Conservation (phyloP, 1,140 invertebrate genomes). For the Hestina assimilis region DNA sequence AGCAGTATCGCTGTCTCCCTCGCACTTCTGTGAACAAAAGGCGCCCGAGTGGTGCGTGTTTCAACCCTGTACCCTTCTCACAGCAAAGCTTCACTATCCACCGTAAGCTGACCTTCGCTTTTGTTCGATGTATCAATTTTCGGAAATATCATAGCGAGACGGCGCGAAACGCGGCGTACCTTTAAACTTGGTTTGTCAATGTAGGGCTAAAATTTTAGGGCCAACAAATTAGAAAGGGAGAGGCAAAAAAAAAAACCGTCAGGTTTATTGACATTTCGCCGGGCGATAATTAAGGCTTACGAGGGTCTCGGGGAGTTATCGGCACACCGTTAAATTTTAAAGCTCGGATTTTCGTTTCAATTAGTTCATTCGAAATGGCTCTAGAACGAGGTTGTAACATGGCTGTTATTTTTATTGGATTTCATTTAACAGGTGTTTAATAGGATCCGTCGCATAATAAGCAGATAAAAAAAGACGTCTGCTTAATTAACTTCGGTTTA, state of each 20-base stretch:
- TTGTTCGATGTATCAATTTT: constrained; percentile 18
- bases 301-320: constrained; percentile 51
- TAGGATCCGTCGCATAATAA: constrained; percentile 15
- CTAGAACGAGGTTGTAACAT: constrained; percentile 33
- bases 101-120: constrained; percentile 31
- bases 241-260: constrained; percentile 60
- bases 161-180: constrained; percentile 19
- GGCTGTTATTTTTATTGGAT: constrained; percentile 38
- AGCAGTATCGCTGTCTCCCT: constrained; percentile 43
- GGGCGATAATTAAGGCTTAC: constrained; percentile 68
- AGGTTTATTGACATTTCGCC: constrained; percentile 71
- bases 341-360: constrained; percentile 57
- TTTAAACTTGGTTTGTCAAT: constrained; percentile 29
- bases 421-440: constrained; percentile 31
- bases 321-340: constrained; percentile 60
- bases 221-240: constrained; percentile 71
- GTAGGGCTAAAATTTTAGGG: constrained; percentile 62
- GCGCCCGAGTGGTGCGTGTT: constrained; percentile 47
- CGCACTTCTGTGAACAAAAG: constrained; percentile 37
- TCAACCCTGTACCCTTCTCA: constrained; percentile 58
- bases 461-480: neutral
- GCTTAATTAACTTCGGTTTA: neutral
- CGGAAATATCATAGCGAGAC: constrained; percentile 3
- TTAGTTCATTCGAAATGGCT: constrained; percentile 44
- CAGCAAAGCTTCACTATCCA: constrained; percentile 46